A percentile compares a stretch with the other conserved stretches of the same genome.
Conservation (phyloP, 1,140 invertebrate species). For the Papilio polyxenes region DNA sequence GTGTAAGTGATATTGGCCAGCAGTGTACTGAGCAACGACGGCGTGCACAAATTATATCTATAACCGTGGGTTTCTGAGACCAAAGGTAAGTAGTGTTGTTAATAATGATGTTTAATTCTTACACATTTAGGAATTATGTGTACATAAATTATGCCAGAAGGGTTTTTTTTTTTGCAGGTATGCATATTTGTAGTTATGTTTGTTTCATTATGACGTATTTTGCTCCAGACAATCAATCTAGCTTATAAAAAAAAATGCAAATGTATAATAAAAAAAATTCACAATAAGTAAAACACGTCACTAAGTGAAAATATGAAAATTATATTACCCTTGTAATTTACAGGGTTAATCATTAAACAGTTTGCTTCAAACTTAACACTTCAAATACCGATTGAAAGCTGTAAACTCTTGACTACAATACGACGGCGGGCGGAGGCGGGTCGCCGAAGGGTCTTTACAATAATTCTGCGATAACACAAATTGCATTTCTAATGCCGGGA, state of each 20-base stretch:
- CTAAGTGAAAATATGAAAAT: neutral
- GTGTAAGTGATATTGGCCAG: slow-evolving; percentile 31
- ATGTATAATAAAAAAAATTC: no score
- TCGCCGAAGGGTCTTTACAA: slow-evolving; percentile 40
- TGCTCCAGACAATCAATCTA: no score
- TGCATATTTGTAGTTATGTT: no score
- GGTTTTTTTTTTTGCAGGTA: no score
- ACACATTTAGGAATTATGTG: no score
- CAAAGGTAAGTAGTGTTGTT: no score
- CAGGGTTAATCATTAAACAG: slow-evolving; percentile 28
- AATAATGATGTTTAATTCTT: no score
- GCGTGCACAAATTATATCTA: neutral
- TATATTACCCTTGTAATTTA: neutral
- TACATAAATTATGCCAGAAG: no score
- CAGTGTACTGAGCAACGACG: no score
- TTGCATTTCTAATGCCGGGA: slow-evolving; percentile 50
- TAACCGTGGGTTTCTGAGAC: no score
- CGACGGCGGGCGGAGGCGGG: neutral
- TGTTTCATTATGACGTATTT: no score
- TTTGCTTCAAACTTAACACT: slow-evolving; percentile 3
- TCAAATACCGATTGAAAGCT: slow-evolving; percentile 26
- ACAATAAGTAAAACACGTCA: neutral
- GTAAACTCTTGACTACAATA: slow-evolving; percentile 28
- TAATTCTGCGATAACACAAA: slow-evolving; percentile 57
- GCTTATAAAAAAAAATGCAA: no score